These are phyloP conservation scores for Eupelmus urozonus DNA, from an alignment of 2,888 invertebrate genomes.

Conservation along the genomic window DNA sequence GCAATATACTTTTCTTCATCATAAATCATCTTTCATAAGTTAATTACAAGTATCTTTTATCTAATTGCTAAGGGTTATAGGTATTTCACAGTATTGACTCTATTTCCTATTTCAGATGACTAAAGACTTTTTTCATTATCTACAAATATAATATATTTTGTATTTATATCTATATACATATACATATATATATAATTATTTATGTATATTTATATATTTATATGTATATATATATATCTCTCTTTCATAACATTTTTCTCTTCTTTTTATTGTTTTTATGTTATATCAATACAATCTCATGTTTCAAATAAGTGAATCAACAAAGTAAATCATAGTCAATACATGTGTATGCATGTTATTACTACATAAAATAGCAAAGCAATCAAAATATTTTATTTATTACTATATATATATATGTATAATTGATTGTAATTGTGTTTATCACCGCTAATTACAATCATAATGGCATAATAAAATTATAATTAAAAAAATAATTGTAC, in stretches of 20 bases:
- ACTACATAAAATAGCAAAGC: constrained; percentile 44
- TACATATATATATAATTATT: constrained; percentile 57
- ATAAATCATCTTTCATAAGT: constrained; percentile 71
- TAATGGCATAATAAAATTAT: constrained; percentile 28
- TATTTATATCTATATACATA: constrained; percentile 60
- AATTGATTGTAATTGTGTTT: constrained; percentile 41
- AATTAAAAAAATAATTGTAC: constrained; percentile 30
- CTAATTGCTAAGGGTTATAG: constrained; percentile 71
- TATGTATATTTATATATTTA: constrained; percentile 61
- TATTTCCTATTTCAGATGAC: constrained; percentile 74
- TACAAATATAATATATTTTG: constrained; percentile 72
- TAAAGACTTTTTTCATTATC: constrained; percentile 71
- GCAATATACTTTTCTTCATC: constrained; percentile 68
- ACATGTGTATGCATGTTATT: constrained; percentile 3
- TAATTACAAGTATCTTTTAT: constrained; percentile 71
- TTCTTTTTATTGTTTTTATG: constrained; percentile 43
- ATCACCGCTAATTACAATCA: constrained; percentile 39
- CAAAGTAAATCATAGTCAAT: constrained; percentile 40
- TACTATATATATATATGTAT: no score
- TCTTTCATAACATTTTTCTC: constrained; percentile 34
- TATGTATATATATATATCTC: constrained; percentile 59
- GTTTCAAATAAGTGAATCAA: constrained; percentile 37
- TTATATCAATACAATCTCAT: constrained; percentile 33
- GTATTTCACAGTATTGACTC: constrained; percentile 76
- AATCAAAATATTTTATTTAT: constrained; percentile 41